These are phyloP conservation scores for Machimus atricapillus DNA, from an alignment of 2,888 invertebrate species.

Conservation along the genomic window DNA sequence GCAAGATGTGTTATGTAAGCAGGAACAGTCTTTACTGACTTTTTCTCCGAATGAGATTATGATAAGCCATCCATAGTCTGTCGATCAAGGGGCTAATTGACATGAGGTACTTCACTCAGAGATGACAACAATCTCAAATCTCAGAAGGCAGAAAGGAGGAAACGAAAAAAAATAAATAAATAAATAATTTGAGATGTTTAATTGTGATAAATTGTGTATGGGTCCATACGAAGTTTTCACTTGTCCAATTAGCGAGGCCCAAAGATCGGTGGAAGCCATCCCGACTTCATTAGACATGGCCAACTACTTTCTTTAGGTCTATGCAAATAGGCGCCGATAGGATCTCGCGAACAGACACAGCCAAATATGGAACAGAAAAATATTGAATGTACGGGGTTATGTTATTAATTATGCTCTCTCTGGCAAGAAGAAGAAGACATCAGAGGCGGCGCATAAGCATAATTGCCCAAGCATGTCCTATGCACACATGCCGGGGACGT, in stretches of 20 bases:
- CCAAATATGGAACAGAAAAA: conserved; percentile 36
- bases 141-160: neutral
- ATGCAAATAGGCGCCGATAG: conserved; percentile 32
- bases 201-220: conserved; percentile 27
- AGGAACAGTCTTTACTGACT: neutral
- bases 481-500: neutral
- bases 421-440: conserved; percentile 14
- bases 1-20: neutral
- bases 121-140: conserved; percentile 25
- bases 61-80: conserved; percentile 19
- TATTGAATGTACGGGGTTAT: conserved; percentile 17
- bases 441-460: conserved; percentile 26
- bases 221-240: conserved; percentile 2
- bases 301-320: conserved; percentile 35
- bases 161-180: neutral
- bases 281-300: neutral
- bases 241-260: conserved; percentile 29
- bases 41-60: conserved; percentile 18
- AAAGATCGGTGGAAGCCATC: conserved; percentile 9
- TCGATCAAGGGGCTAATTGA: conserved; percentile 32
- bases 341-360: neutral
- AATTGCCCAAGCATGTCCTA: neutral
- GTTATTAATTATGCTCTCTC: conserved; percentile 18
- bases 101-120: conserved; percentile 1
- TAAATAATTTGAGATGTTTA: conserved; percentile 1